Evolutionary conservation across 2,888 invertebrate species (phyloP).

Genomic region (Drosophila pullipes): DNA sequence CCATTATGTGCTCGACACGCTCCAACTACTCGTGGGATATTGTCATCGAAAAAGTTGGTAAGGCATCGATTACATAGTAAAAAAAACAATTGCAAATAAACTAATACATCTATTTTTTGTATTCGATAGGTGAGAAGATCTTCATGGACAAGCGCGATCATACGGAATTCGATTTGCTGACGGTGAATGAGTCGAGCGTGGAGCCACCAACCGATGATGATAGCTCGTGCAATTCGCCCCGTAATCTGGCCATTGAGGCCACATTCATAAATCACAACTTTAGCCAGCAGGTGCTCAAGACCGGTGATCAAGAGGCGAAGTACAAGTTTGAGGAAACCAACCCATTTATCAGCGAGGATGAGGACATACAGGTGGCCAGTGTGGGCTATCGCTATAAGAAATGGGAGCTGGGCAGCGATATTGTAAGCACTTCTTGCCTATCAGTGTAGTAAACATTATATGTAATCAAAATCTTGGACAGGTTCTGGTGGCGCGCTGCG

Average conservation of each 20-base stretch:
- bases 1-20: conserved; percentile 99
- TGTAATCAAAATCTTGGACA: conserved; percentile 61
- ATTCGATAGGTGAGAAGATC: conserved; percentile 90
- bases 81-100: background rate
- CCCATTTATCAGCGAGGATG: conserved; percentile 97
- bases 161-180: conserved; percentile 98
- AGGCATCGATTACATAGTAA: conserved; percentile 42
- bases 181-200: conserved; percentile 99
- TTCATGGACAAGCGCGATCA: conserved; percentile 99
- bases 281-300: conserved; percentile 95
- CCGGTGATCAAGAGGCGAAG: conserved; percentile 91
- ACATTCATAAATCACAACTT: conserved; percentile 99
- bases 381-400: conserved; percentile 99
- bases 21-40: conserved; percentile 99
- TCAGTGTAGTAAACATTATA: too few species aligned
- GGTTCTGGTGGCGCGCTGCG: conserved; percentile 96
- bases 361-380: conserved; percentile 97
- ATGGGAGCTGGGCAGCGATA: conserved; percentile 97
- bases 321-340: conserved; percentile 96
- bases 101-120: background rate
- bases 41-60: conserved; percentile 96
- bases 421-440: conserved; percentile 87
- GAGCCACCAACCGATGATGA: conserved; percentile 99
- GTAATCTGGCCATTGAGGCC: conserved; percentile 98
- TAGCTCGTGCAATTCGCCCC: conserved; percentile 97